Conservation (phyloP, 2,797 vertebrate species). For the Falco concolor region DNA sequence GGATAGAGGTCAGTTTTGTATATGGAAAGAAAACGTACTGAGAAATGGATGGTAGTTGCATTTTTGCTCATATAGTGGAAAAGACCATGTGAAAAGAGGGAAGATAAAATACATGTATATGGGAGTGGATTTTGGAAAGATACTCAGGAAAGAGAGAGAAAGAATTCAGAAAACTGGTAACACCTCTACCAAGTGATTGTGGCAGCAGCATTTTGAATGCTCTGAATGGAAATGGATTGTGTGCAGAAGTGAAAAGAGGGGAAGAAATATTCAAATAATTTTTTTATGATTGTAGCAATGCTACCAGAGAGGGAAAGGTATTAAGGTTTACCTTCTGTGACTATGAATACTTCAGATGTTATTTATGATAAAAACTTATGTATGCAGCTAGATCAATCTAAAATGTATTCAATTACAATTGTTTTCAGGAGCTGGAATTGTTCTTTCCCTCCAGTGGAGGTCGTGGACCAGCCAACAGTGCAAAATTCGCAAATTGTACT, state of each 20-base stretch:
- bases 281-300: not conserved
- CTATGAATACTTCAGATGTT: not conserved
- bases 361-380: not conserved
- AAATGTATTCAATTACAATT: slow-evolving; percentile 43
- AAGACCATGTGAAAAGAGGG: not conserved
- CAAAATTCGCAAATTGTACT: slow-evolving; percentile 81
- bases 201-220: not conserved
- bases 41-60: not conserved
- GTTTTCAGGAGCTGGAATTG: slow-evolving; percentile 87
- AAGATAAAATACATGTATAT: not conserved
- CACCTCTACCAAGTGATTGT: not conserved
- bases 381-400: not conserved
- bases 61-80: not conserved
- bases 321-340: not conserved
- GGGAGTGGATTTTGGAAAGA: not conserved
- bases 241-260: not conserved
- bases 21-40: not conserved
- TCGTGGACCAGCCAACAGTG: slow-evolving; percentile 83
- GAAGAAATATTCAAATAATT: not conserved
- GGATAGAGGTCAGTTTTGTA: not conserved
- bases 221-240: not conserved
- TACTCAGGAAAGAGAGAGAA: not conserved
- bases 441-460: slow-evolving; percentile 91
- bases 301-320: not conserved
- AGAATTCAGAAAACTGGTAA: not conserved